phyloP scores from a whole-genome alignment of 2,797 vertebrate species.

The Pseudochirops cupreus region DNA sequence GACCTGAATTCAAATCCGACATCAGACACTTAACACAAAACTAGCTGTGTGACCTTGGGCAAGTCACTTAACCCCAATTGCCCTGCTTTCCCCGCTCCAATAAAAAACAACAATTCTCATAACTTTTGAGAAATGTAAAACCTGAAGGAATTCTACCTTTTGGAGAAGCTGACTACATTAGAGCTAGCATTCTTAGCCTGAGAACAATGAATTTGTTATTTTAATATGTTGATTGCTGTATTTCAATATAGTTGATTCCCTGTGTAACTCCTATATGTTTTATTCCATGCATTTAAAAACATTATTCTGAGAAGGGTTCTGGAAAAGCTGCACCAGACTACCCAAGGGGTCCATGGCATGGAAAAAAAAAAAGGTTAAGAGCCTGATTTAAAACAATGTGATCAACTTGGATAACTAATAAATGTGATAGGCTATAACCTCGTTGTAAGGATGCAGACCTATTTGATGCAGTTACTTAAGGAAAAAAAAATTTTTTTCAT shows the following conservation, averaged over 20 bases:
- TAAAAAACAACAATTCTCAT: background rate
- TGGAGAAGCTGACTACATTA: background rate
- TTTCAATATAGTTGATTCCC: background rate
- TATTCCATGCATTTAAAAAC: background rate
- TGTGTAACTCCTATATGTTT: background rate
- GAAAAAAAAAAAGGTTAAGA: background rate
- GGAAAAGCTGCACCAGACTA: background rate
- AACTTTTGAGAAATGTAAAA: constrained; percentile 45
- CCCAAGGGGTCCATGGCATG: background rate
- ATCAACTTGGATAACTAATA: background rate
- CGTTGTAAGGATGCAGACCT: background rate
- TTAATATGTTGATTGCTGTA: background rate
- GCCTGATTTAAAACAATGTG: background rate
- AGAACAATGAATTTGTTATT: background rate
- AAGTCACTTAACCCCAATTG: too few relatives aligned
- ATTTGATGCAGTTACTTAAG: constrained; percentile 13
- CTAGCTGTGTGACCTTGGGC: too few relatives aligned
- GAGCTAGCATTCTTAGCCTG: background rate
- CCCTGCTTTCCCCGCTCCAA: too few relatives aligned
- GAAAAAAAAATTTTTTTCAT: background rate
- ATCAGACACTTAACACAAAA: too few relatives aligned
- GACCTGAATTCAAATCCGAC: too few relatives aligned
- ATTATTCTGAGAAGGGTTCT: background rate
- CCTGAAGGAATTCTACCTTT: constrained; percentile 21
- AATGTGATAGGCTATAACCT: constrained; percentile 4